phyloP scores from a whole-genome alignment of 2,797 vertebrate genomes.

The Notolepis coatsorum region DNA sequence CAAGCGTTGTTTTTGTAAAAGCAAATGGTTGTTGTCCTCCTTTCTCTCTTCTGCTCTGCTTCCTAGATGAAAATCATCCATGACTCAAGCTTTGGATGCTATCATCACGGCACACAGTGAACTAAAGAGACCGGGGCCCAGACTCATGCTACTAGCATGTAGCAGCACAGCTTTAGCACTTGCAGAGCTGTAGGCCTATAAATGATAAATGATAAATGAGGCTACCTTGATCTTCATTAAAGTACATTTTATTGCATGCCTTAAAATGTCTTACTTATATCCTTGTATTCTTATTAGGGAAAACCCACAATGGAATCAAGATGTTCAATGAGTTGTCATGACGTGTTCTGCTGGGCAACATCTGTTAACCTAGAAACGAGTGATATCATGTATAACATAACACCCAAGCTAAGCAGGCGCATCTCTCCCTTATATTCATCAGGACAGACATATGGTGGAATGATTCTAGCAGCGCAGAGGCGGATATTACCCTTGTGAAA shows the following conservation, averaged over 20 bases:
- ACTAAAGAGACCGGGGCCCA: conserved; percentile 19
- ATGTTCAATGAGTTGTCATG: conserved; percentile 6
- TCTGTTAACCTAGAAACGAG: conserved; percentile 42
- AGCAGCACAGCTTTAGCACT: conserved; percentile 7
- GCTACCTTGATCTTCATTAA: neutral
- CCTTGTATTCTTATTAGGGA: too few species aligned
- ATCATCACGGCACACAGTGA: conserved; percentile 17
- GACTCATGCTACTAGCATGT: conserved; percentile 18
- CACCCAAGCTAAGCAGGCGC: conserved; percentile 13
- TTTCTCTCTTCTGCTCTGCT: conserved; percentile 31
- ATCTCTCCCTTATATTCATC: neutral
- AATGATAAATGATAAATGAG: too few species aligned
- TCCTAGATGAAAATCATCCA: conserved; percentile 19
- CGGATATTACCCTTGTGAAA: neutral
- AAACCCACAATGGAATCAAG: conserved; percentile 19
- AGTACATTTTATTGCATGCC: too few species aligned
- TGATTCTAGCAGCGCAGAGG: neutral
- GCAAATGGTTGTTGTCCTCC: conserved; percentile 31
- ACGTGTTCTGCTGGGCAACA: conserved; percentile 31
- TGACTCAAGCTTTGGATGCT: conserved; percentile 40
- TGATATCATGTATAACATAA: conserved; percentile 11
- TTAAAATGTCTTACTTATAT: too few species aligned
- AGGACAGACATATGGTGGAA: conserved; percentile 36
- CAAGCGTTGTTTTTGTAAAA: conserved; percentile 32
- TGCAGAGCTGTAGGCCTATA: too few species aligned